Evolutionary conservation across 2,888 invertebrate genomes (phyloP).

Genomic region (Sisyra nigra): DNA sequence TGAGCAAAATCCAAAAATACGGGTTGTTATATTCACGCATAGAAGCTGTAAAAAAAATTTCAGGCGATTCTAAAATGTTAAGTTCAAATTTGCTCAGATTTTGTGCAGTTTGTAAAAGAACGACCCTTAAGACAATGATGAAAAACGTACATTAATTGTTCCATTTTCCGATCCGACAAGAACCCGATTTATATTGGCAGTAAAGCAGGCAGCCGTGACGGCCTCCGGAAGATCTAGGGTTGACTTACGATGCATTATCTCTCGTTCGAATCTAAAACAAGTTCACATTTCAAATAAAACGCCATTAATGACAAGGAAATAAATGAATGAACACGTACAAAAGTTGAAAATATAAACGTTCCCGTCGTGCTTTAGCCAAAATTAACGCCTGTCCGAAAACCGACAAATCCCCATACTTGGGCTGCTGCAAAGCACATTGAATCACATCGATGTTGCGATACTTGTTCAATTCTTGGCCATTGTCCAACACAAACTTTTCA

Average conservation of each 20-base stretch:
- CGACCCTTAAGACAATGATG: too few relatives aligned
- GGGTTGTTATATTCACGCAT: too few relatives aligned
- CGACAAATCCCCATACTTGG: slow-evolving; percentile 29
- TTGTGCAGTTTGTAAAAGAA: too few relatives aligned
- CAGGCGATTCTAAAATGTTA: too few relatives aligned
- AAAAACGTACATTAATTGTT: slow-evolving; percentile 26
- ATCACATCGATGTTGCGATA: slow-evolving; percentile 46
- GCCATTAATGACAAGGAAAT: too few relatives aligned
- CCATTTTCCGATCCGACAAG: slow-evolving; percentile 31
- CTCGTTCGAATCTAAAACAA: slow-evolving; percentile 29
- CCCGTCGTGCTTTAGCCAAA: slow-evolving; percentile 30
- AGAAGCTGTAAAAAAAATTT: too few relatives aligned
- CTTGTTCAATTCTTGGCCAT: slow-evolving; percentile 43
- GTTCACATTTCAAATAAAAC: too few relatives aligned
- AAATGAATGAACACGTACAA: too few relatives aligned
- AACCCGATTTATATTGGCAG: slow-evolving; percentile 26
- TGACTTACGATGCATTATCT: slow-evolving; percentile 28
- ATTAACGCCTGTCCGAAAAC: slow-evolving; percentile 37
- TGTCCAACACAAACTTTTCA: slow-evolving; percentile 40
- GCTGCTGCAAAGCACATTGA: slow-evolving; percentile 51
- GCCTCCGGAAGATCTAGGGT: slow-evolving; percentile 39
- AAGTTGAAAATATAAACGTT: slow-evolving; percentile 44
- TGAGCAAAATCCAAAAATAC: too few relatives aligned
- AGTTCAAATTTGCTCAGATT: too few relatives aligned
- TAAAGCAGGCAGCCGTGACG: slow-evolving; percentile 39